Evolutionary conservation across 2,888 invertebrate genomes (phyloP).

Genomic region (Thysanoteuthis rhombus): DNA sequence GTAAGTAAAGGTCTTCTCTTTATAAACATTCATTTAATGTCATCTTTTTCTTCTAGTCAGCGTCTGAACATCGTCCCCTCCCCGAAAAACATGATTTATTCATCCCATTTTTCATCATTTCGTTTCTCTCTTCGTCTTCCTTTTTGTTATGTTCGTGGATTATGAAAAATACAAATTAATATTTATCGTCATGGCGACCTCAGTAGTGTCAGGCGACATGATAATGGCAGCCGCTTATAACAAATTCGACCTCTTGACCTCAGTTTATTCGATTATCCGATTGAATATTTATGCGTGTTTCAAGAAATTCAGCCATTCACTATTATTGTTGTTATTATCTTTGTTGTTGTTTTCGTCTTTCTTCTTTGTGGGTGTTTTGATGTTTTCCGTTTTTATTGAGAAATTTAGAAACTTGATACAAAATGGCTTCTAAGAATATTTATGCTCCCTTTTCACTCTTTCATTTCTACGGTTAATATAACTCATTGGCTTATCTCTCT

Average conservation of each 20-base stretch:
- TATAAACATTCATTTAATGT: not conserved
- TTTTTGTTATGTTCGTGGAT: not conserved
- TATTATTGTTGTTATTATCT: not conserved
- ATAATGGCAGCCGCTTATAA: not conserved
- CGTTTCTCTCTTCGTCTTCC: not conserved
- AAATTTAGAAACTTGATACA: too few relatives aligned
- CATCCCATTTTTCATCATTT: not conserved
- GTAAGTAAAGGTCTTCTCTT: not conserved
- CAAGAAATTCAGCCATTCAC: not conserved
- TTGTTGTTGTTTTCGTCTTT: not conserved
- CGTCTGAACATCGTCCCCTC: not conserved
- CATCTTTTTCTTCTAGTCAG: not conserved
- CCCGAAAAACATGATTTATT: not conserved
- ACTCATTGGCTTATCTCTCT: not conserved
- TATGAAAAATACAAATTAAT: not conserved
- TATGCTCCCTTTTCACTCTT: too few relatives aligned
- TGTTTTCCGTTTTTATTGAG: too few relatives aligned
- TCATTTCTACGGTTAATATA: not conserved
- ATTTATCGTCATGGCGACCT: not conserved
- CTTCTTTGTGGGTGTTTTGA: too few relatives aligned
- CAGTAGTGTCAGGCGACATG: not conserved
- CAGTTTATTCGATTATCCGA: not conserved
- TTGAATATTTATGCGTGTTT: not conserved
- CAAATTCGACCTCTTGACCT: not conserved
- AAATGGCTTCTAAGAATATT: too few relatives aligned